phyloP scores from a whole-genome alignment of 2,797 vertebrate genomes.

The Sebastes trivittatus region DNA sequence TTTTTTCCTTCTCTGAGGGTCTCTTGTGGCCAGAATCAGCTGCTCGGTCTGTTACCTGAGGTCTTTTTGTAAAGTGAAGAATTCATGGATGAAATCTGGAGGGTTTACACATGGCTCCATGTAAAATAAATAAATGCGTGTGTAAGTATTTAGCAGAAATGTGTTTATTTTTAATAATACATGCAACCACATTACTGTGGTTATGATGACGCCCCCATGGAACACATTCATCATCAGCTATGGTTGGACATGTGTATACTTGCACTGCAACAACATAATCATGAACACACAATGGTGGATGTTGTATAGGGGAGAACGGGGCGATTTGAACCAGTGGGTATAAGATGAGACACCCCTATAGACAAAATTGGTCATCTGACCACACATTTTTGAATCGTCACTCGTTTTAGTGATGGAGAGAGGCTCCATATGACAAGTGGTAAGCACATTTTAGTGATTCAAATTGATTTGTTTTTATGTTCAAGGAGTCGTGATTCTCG shows the following conservation, averaged over 20 bases:
- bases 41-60: neutral
- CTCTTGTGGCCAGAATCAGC: too few relatives aligned
- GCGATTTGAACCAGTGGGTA: rapidly evolving
- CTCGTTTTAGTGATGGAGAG: too few relatives aligned
- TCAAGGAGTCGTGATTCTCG: too few relatives aligned
- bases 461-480: too few relatives aligned
- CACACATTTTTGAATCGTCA: too few relatives aligned
- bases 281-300: neutral
- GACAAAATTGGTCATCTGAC: too few relatives aligned
- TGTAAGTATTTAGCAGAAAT: neutral
- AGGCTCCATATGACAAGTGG: too few relatives aligned
- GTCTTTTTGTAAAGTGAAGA: neutral
- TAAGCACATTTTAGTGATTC: too few relatives aligned
- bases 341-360: too few relatives aligned
- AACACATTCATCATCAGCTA: neutral
- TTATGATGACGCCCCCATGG: neutral
- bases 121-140: neutral
- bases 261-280: neutral
- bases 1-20: too few relatives aligned
- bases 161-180: neutral
- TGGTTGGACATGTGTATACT: neutral
- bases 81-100: neutral
- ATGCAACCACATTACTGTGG: neutral
- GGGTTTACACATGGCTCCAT: neutral
- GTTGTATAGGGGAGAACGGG: neutral